Evolutionary conservation across 2,888 invertebrate species (phyloP), one percentile per base, ranked within the genome.

Genomic region (Lasioglossum figueresi): DNA sequence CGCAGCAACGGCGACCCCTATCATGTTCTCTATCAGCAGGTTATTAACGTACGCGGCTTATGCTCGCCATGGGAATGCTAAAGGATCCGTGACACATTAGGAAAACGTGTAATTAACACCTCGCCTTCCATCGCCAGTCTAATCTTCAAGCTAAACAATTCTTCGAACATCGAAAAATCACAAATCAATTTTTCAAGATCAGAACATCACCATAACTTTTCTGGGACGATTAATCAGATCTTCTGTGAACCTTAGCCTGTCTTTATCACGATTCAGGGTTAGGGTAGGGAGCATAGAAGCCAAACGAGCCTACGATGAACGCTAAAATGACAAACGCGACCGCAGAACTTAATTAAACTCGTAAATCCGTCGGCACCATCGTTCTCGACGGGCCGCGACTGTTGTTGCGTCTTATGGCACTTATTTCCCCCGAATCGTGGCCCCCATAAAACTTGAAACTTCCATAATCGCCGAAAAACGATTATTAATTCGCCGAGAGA

Each of bases 321-420:
- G 88, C 91, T 91, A 91, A 93, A 92, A 93, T 94, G 94, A 94
- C 93, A 92, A 93, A 94, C 92, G 92, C 92, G 93, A 93, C 94
- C 93, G 92, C 93, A 93, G 90, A 93, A 94, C 93, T 94, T 94
- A 94, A 94, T 94, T 94, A 94, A 94, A 93, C 93, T 92, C 94
- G 93, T 94, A 94, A 94, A 94, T 94, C 93, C 91, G 92, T 92
- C 89, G 88, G 88, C 89, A 88, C 88, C 87, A 76, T 89, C 88
- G 87, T 85, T 85, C 73, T 79, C 83, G 91, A 89, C 91, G 87
- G 85, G 85, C 87, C 88, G 83, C 87, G 88, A 88, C 88, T 82
- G 88, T 88, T 91, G 89, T 91, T 87, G 87, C 88, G 86, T 87
- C 87, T 87, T 75, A 63, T 2, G 76, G 84, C 83, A 80, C 82